Evolutionary conservation across 2,888 invertebrate species (phyloP).

Genomic region (Melipona beecheii): DNA sequence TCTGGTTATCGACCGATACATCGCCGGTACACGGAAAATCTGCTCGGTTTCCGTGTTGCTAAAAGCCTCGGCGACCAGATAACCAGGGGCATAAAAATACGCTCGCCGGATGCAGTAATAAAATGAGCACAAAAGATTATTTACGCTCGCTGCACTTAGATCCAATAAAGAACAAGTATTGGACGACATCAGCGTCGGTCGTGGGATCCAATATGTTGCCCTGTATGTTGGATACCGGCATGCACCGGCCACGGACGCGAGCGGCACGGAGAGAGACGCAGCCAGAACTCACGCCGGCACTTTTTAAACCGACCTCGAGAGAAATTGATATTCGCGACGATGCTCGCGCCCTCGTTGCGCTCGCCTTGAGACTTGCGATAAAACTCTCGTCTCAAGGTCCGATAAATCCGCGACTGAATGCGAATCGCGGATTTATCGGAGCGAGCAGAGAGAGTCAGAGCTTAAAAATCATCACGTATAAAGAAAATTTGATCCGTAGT

Average conservation of each 20-base stretch:
- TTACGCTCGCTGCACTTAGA: conserved; percentile 68
- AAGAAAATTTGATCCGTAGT: neutral
- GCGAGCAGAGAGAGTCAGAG: conserved; percentile 8
- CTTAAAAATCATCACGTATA: conserved; percentile 30
- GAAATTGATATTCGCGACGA: conserved; percentile 64
- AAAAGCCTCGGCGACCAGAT: conserved; percentile 38
- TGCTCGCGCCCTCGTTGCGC: conserved; percentile 43
- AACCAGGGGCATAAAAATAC: conserved; percentile 53
- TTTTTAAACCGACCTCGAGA: conserved; percentile 60
- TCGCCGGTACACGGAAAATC: conserved; percentile 16
- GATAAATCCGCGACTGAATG: neutral
- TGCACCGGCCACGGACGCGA: conserved; percentile 67
- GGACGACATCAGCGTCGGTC: conserved; percentile 62
- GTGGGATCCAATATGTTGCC: conserved; percentile 67
- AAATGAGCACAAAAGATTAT: conserved; percentile 71
- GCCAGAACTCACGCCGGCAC: conserved; percentile 21
- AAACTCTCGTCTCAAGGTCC: conserved; percentile 54
- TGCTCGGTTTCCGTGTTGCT: conserved; percentile 11
- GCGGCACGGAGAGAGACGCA: conserved; percentile 48
- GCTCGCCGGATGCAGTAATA: conserved; percentile 60
- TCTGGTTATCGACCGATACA: conserved; percentile 5
- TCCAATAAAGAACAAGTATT: conserved; percentile 70
- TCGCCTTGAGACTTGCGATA: conserved; percentile 60
- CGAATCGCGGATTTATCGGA: conserved; percentile 50
- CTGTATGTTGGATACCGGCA: conserved; percentile 65